These are phyloP conservation scores for Megaustenia siamemsis DNA, from an alignment of 2,888 invertebrate genomes.

Conservation along the genomic window DNA sequence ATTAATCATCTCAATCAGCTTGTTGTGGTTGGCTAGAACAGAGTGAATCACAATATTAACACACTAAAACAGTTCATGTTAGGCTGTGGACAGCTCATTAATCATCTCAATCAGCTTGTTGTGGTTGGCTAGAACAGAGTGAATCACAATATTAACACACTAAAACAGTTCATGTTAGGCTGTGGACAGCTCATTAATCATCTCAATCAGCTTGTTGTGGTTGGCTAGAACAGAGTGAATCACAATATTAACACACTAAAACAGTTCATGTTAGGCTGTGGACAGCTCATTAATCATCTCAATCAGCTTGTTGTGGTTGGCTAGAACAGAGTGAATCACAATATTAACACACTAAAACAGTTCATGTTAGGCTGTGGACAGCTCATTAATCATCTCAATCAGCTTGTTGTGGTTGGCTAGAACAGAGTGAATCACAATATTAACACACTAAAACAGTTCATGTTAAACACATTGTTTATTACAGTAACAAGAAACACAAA, in stretches of 20 bases:
- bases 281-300: conserved; percentile 98
- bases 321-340: too few relatives aligned
- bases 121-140: conserved; percentile 83
- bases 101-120: conserved; percentile 98
- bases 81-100: conserved; percentile 92
- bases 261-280: too few relatives aligned
- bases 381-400: conserved; percentile 97
- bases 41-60: too few relatives aligned
- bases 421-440: too few relatives aligned
- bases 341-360: too few relatives aligned
- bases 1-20: conserved; percentile 97
- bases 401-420: conserved; percentile 89
- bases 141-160: too few relatives aligned
- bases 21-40: conserved; percentile 86
- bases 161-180: too few relatives aligned
- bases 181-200: conserved; percentile 96
- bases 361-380: conserved; percentile 92
- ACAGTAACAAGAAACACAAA: too few relatives aligned
- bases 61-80: too few relatives aligned
- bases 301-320: conserved; percentile 91
- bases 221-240: conserved; percentile 79
- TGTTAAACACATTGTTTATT: too few relatives aligned
- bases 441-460: too few relatives aligned
- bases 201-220: conserved; percentile 95
- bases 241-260: too few relatives aligned